Evolutionary conservation across 2,113 vertebrate species (phyloP), one percentile per base, ranked within the genome.

Genomic region (Tupaia chinensis): DNA sequence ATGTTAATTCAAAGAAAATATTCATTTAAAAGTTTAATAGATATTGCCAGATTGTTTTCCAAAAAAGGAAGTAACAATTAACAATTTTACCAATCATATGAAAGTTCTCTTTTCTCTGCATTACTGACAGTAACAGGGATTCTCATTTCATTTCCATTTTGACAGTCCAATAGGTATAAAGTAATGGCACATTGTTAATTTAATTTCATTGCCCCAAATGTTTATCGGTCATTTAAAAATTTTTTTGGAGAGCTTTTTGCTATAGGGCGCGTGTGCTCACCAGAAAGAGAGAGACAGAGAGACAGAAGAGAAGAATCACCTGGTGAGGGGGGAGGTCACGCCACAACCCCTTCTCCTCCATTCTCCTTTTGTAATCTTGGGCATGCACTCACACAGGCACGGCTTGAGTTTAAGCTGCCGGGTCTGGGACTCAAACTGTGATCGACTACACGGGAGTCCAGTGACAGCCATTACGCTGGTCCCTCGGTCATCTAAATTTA

Each of bases 1-100:
- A 81, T 90, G 65, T 79, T 92, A 90, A 96, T 6, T 94, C 53
- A 85, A 69, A 94, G 58, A 86, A 89, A 95, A 91, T 76, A 44
- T 23, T 29, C 29, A 58, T 78, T 90, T 93, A 89, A 92, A 90
- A 78, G 76, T 88, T 25, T 87, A 93, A 80, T 66, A 91, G 61
- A 92, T 87, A 80, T 29, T 95, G n/a, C 73, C 78, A 85, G 66
- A 95, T 74, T 87, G 58, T 69, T 96, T 97, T 95, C 53, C 72
- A 89, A 97, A 97, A 97, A 85, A 83, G 84, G 78, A 23, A 92
- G 56, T 73, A 92, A 61, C 3, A 88, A 77, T 79, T 58, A 91
- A 88, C 54, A 70, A 58, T 84, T 70, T 92, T 27, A 94, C 65
- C n/a, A 82, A 60, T 54, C 56, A 70, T 86, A 61, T 56, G 53